Evolutionary conservation across 2,113 vertebrate species (phyloP), one percentile per base, ranked within the genome.

Genomic region (Corapipo altera): DNA sequence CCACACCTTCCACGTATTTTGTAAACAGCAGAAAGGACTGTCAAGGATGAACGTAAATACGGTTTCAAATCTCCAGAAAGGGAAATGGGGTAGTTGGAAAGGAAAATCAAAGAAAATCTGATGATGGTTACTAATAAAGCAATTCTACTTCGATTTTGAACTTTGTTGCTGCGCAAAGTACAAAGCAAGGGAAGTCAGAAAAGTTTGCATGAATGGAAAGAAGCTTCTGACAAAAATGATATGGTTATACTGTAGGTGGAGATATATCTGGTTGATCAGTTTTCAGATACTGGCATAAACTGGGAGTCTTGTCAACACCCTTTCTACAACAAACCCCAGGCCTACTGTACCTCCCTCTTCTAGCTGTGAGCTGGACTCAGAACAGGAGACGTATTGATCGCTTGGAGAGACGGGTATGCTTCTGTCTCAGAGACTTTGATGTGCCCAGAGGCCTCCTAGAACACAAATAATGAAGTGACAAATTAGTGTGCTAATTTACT

Each of bases 21-120:
- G 0, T 84, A 91, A 89, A 57, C 0, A 2, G 9, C 8, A 58
- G 52, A 35, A 46, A 69, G 15, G 10, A 51, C 15, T 23, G 11
- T 52, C 43, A 86, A 78, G 17, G 20, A 32, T 59, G 11, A 3
- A 3, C 26, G 15, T 32, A 61, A 82, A 65, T 51, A 61, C 1
- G 0, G 16, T 64, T 82, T 89, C 24, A 85, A 65, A 65, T 78
- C 41, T 79, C 54, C 46, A 69, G 18, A 14, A 76, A 69, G 32
- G 5, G 24, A 66, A 7, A 33, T 0, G 2, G 7, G 11, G 5
- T 2, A 65, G 1, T 6, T 79, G 15, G 39, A 85, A 85, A 81
- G 17, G 2, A 44, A 3, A 41, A 54, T 49, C 12, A 46, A 70
- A 76, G 12, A 41, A 79, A 85, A 66, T 65, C 8, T 78, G 23